A percentile compares a stretch with the other conserved stretches of the same genome.
Conservation (phyloP, 2,113 vertebrate species). For the Apodemus speciosus region DNA sequence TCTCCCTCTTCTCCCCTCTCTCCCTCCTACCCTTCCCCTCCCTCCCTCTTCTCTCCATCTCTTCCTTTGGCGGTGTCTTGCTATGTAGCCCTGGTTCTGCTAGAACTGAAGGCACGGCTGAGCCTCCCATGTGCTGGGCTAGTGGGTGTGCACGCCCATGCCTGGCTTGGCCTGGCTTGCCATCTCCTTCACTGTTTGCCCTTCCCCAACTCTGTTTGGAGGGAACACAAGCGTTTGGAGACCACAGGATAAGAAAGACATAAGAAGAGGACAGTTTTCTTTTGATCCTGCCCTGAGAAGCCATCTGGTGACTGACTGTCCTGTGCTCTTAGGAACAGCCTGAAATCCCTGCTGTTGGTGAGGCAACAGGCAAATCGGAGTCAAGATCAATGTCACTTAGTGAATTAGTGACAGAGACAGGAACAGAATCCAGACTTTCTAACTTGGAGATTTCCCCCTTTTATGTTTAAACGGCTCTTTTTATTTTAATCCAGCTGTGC, state of each 20-base stretch:
- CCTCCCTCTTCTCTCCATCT: too few relatives aligned
- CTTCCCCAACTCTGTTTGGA: not conserved
- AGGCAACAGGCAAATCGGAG: constrained; percentile 78
- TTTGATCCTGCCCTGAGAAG: constrained; percentile 51
- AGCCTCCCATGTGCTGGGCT: not conserved
- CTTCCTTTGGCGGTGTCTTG: not conserved
- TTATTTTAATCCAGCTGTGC: constrained; percentile 74
- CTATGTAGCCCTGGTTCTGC: not conserved
- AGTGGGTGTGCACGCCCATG: not conserved
- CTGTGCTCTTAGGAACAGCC: constrained; percentile 32
- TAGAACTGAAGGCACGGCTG: not conserved
- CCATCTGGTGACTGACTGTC: constrained; percentile 64
- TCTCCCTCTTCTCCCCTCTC: not conserved
- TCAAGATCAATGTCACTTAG: constrained; percentile 76
- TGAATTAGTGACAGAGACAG: constrained; percentile 77
- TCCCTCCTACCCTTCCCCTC: not conserved
- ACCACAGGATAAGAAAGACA: not conserved
- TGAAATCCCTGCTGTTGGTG: constrained; percentile 62
- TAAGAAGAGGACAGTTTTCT: constrained; percentile 18
- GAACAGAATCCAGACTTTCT: constrained; percentile 78
- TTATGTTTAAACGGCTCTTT: constrained; percentile 76
- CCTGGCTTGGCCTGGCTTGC: not conserved
- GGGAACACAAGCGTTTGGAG: not conserved
- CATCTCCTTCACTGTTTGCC: not conserved
- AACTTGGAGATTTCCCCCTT: constrained; percentile 60